These are phyloP conservation scores for Calcarius lapponicus DNA, from an alignment of 2,797 vertebrate genomes.

Conservation along the genomic window DNA sequence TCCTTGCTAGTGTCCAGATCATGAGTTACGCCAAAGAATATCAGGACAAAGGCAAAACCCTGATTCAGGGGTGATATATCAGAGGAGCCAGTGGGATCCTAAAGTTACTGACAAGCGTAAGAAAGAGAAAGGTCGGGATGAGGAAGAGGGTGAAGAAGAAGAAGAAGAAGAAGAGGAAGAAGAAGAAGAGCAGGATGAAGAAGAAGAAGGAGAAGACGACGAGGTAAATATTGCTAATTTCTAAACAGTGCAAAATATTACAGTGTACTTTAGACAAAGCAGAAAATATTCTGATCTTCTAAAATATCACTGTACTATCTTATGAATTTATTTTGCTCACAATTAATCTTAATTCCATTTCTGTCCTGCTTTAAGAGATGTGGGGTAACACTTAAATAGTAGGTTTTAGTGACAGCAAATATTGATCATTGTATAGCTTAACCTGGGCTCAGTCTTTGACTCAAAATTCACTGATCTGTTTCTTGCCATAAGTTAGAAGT, in stretches of 20 bases:
- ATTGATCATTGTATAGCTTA: not conserved
- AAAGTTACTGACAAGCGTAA: slow-evolving; percentile 63
- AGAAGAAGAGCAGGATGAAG: slow-evolving; percentile 15
- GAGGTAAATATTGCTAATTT: slow-evolving; percentile 62
- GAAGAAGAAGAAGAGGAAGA: slow-evolving; percentile 11
- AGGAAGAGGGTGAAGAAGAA: slow-evolving; percentile 64
- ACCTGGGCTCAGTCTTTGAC: not conserved
- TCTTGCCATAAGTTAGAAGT: not conserved
- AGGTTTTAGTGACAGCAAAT: not conserved
- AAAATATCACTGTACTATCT: not conserved
- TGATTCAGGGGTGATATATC: slow-evolving; percentile 79
- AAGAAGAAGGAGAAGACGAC: slow-evolving; percentile 53
- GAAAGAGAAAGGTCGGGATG: slow-evolving; percentile 52
- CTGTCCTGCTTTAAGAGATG: not conserved
- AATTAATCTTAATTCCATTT: not conserved
- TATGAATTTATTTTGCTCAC: not conserved
- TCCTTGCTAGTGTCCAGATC: slow-evolving; percentile 84
- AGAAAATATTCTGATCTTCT: not conserved
- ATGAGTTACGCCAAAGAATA: slow-evolving; percentile 84
- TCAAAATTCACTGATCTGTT: not conserved
- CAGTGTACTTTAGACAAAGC: not conserved
- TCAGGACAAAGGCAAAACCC: slow-evolving; percentile 84
- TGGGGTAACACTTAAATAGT: not conserved
- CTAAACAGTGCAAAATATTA: not conserved
- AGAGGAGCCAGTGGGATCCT: slow-evolving; percentile 80